Base-by-base conservation (phyloP, 2,113 vertebrate genomes). In the Indri indri region DNA sequence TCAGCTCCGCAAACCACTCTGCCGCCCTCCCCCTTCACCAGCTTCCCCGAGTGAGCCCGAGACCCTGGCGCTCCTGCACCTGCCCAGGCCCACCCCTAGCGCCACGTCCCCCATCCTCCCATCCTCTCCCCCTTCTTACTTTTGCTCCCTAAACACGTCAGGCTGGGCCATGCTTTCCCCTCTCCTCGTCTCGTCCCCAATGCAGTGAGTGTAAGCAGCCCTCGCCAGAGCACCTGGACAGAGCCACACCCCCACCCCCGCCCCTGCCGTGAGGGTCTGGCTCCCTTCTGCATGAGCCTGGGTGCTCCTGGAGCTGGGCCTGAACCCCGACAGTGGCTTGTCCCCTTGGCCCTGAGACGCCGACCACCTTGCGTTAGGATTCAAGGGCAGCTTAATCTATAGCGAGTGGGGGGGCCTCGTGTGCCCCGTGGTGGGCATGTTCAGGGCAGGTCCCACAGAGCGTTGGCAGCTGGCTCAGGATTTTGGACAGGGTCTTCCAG, bases 401-500 rank as follows among this genome's bases (percentile, higher is more conserved):
- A 0, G 37, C 25, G 2, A 34, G 16, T 23, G 54, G 18, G 18
- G 13, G 50, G 54, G 20, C 52, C 66, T 61, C 45, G 3, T 32
- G 0, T 30, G 34, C 5, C 71, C 16, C 12, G 5, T 8, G 34
- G 4, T n/a, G 30, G 27, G 30, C 17, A 0, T 6, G 27, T 50
- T 32, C 30, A 5, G n/a, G 13, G 89, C 68, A 79, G 50, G 16
- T 59, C 83, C 63, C 50, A 40, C 30, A 14, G 54, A 32, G 40
- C 0, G 1, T 16, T 23, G 3, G 42, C 45, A 37, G 81, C 34
- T 57, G 11, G 47, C 63, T 68, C 63, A 4, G 57, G 40, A 7
- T 12, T 61, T 52, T 14, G 8, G 23, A 52, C 1, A 22, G n/a
- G 80, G 37, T 52, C 65, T 90, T 82, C 10, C 4, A 30, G 25